These are phyloP conservation scores for Ectropis crepuscularia DNA, from an alignment of 2,888 invertebrate genomes.

Conservation along the genomic window DNA sequence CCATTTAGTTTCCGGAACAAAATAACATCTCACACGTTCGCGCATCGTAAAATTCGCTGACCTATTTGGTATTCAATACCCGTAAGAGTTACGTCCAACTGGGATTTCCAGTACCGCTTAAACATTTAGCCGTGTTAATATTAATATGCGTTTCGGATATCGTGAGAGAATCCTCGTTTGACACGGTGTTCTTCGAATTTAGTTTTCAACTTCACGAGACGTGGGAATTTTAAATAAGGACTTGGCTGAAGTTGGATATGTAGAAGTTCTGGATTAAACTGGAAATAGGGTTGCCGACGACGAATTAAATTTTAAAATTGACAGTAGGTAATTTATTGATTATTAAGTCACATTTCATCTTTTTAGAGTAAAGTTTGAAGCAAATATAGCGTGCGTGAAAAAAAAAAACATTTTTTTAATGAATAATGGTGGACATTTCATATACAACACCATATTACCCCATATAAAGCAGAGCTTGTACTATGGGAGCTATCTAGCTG, in stretches of 20 bases:
- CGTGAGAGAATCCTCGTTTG: slow-evolving; percentile 41
- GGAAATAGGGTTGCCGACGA: slow-evolving; percentile 5
- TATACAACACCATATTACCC: no score
- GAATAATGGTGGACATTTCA: no score
- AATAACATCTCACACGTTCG: no score
- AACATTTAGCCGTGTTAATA: slow-evolving; percentile 40
- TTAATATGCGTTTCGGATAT: slow-evolving; percentile 44
- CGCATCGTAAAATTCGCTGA: slow-evolving; percentile 8
- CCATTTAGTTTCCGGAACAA: no score
- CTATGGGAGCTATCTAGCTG: no score
- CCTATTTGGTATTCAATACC: slow-evolving; percentile 31
- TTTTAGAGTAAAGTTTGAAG: no score
- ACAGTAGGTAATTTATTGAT: no score
- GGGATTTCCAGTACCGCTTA: slow-evolving; percentile 40
- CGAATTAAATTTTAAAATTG: background rate
- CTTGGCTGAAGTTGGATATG: slow-evolving; percentile 8
- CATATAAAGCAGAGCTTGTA: no score
- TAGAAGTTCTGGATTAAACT: background rate
- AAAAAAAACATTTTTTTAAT: no score
- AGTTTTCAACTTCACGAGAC: slow-evolving; percentile 26
- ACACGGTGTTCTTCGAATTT: slow-evolving; percentile 33
- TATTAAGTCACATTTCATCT: no score
- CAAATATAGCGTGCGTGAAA: no score
- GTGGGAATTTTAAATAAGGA: slow-evolving; percentile 23
- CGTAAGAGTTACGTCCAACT: slow-evolving; percentile 32